These are phyloP conservation scores for Sturnira hondurensis DNA, from an alignment of 2,113 vertebrate species.

Conservation along the genomic window DNA sequence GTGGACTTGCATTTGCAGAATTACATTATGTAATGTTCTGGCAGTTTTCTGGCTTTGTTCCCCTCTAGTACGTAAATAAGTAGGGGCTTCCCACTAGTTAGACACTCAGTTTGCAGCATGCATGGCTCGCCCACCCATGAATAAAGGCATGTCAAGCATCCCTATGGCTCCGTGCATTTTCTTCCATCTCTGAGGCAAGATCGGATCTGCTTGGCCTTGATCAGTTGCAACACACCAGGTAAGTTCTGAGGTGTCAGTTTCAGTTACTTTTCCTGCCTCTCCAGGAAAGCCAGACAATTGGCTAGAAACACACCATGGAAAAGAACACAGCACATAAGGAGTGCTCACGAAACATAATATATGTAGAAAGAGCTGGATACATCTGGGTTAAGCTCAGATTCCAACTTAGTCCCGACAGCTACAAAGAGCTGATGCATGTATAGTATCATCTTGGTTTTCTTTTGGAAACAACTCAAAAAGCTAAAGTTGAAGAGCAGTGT, in stretches of 20 bases:
- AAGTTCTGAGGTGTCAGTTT: background rate
- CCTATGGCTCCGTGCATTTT: too few species aligned
- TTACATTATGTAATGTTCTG: too few species aligned
- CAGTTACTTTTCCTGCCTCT: background rate
- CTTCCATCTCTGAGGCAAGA: too few species aligned
- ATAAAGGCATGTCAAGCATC: too few species aligned
- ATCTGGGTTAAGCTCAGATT: background rate
- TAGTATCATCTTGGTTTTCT: background rate
- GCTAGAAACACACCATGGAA: background rate
- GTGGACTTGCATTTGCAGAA: too few species aligned
- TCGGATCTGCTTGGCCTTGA: too few species aligned
- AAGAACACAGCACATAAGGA: background rate
- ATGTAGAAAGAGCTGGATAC: background rate
- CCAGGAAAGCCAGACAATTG: background rate
- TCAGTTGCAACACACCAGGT: too few species aligned
- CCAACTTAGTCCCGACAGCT: background rate
- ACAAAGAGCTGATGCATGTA: background rate
- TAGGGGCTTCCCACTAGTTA: too few species aligned
- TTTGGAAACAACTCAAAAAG: constrained; percentile 33
- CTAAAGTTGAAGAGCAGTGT: constrained; percentile 20
- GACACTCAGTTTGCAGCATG: too few species aligned
- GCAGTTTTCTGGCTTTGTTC: too few species aligned
- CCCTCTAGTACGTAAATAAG: too few species aligned
- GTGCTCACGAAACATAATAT: background rate
- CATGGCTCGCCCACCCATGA: too few species aligned